Conservation (phyloP, 2,797 vertebrate species). For the Galagoides demidoff region DNA sequence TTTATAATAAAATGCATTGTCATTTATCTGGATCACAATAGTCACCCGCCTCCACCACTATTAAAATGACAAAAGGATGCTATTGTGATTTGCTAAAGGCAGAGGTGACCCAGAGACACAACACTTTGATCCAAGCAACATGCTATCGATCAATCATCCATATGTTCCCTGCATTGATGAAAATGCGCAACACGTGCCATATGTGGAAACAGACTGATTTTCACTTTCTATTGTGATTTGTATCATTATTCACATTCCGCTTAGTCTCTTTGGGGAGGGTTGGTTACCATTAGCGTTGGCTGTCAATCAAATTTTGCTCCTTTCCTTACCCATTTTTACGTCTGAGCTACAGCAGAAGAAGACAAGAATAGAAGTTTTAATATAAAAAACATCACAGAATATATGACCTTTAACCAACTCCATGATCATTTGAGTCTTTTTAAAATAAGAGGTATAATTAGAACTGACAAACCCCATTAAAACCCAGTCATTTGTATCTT, state of each 20-base stretch:
- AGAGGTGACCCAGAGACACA: background rate
- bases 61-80: background rate
- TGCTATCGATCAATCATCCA: background rate
- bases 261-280: background rate
- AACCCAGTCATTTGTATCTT: slow-evolving; percentile 69
- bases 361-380: slow-evolving; percentile 41
- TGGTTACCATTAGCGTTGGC: background rate
- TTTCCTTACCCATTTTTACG: background rate
- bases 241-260: background rate
- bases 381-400: background rate
- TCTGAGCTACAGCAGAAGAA: background rate
- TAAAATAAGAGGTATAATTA: slow-evolving; percentile 62
- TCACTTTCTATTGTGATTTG: slow-evolving; percentile 42
- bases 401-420: slow-evolving; percentile 43
- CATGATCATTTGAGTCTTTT: slow-evolving; percentile 61
- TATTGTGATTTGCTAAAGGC: background rate
- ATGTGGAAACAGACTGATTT: background rate
- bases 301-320: background rate
- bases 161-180: background rate
- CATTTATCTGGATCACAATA: background rate
- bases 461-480: slow-evolving; percentile 70
- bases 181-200: background rate
- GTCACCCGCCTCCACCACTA: background rate
- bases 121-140: background rate
- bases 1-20: background rate